A percentile compares a stretch with the other conserved stretches of the same genome.
Conservation (phyloP, 1,140 invertebrate genomes). For the Acromyrmex echinatior region DNA sequence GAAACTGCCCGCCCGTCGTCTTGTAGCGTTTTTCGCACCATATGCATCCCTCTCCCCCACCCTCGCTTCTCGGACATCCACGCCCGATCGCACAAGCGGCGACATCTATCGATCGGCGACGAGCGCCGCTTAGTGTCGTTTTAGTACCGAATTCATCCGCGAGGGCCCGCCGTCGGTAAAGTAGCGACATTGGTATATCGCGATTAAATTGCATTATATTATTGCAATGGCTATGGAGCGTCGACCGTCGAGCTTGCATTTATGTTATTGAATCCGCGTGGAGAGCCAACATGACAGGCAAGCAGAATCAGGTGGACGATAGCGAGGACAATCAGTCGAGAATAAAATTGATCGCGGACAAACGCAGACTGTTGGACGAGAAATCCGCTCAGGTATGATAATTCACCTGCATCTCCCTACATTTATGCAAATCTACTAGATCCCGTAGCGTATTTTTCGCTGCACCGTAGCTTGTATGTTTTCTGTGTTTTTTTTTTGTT, state of each 20-base stretch:
- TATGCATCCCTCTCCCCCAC: too few relatives aligned
- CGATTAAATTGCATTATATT: neutral
- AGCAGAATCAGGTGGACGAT: constrained; percentile 72
- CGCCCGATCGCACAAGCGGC: neutral
- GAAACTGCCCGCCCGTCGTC: neutral
- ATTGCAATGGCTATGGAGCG: neutral
- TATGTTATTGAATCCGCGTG: neutral
- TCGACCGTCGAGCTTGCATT: neutral
- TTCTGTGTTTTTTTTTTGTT: neutral
- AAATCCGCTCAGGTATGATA: constrained; percentile 76
- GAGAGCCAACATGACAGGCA: constrained; percentile 78
- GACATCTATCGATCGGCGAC: neutral
- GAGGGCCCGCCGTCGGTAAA: neutral
- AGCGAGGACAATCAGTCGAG: constrained; percentile 74
- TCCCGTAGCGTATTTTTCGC: too few relatives aligned
- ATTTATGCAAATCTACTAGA: constrained; percentile 19
- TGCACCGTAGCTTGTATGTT: too few relatives aligned
- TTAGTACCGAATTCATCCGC: neutral
- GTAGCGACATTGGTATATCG: neutral
- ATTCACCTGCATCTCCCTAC: neutral
- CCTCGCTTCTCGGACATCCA: neutral
- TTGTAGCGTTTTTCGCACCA: neutral
- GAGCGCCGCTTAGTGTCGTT: neutral
- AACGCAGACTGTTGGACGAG: constrained; percentile 79
- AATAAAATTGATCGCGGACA: constrained; percentile 80